Evolutionary conservation across 2,888 invertebrate species (phyloP), one percentile per base, ranked within the genome.

Genomic region (Pristionchus exspectatus): DNA sequence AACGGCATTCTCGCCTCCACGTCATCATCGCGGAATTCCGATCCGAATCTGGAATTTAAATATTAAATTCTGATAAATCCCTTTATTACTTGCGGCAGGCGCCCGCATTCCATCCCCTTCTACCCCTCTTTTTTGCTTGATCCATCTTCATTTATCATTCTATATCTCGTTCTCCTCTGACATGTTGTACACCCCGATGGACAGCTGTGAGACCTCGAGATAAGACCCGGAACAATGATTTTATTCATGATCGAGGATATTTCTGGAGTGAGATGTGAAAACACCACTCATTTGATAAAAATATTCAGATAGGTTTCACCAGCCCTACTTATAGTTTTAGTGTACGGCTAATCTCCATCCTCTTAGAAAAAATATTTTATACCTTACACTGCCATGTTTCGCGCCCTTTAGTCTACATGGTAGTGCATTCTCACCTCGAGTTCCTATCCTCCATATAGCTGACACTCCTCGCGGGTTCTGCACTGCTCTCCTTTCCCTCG

Each of bases 1-100:
- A 92, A 72, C 18, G 92, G 92, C 91, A 92, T 90, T 87, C 93
- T 90, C 44, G 92, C 92, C 87, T 93, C 93, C 56, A 93, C 92
- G 89, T 93, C 94, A 21, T 93, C 93, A 72, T 92, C 91, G 3
- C 89, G 84, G 24, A 84, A 83, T 59, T 89, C 89, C 10, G 89
- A 89, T 3, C 89, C 89, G 59, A 69, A 89, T 85, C 89, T 89
- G 59, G 9, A 69, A 18, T 10, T n/a, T 18, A 10, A 44, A 5
- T 33, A 63, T 63, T 27, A 30, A 12, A 85, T 30, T 85, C 2
- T 24, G 10, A 5, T 21, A 63, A 69, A 69, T 5, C 30, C 69
- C 14, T 7, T 10, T 2, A 44, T 44, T 24, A n/a, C 12, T 54
- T n/a, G 27, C 69, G 16, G 44, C 66, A 87, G 66, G 69, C 38